Percentiles rank a stretch among this genome's conserved stretches.
Conservation (phyloP, 2,797 vertebrate species). For the Pipistrellus pipistrellus region DNA sequence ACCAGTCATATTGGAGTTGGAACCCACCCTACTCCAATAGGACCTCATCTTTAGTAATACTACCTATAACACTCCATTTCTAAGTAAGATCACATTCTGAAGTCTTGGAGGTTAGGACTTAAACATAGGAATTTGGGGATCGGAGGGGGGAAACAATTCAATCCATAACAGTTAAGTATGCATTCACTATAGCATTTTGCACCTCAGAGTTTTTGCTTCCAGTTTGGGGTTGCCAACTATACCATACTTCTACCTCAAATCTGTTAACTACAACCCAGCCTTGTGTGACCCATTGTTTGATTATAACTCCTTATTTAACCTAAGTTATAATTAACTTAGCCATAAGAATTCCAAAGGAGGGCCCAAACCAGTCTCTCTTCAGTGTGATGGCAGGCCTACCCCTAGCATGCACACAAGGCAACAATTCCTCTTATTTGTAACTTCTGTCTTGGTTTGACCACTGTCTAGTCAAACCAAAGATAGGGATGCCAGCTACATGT, state of each 20-base stretch:
- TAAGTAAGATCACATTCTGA: slow-evolving; percentile 22
- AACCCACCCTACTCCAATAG: background rate
- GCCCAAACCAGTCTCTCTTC: background rate
- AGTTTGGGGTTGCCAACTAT: background rate
- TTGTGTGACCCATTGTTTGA: background rate
- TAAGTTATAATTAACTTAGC: slow-evolving; percentile 45
- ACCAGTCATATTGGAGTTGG: background rate
- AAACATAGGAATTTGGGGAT: background rate
- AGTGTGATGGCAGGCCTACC: background rate
- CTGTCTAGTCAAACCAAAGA: background rate
- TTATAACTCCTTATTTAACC: background rate
- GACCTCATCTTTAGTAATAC: background rate
- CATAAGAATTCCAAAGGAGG: background rate
- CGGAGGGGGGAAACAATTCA: background rate
- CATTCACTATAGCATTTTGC: slow-evolving; percentile 19
- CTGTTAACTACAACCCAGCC: background rate
- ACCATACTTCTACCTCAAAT: background rate
- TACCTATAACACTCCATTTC: background rate
- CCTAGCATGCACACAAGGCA: background rate
- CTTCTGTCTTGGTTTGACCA: background rate
- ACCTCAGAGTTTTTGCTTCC: background rate
- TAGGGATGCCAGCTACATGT: background rate
- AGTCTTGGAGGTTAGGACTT: background rate
- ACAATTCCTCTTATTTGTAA: background rate
- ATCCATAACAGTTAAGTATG: background rate